phyloP scores from a whole-genome alignment of 2,888 invertebrate genomes.

The Folsomia manolachei region DNA sequence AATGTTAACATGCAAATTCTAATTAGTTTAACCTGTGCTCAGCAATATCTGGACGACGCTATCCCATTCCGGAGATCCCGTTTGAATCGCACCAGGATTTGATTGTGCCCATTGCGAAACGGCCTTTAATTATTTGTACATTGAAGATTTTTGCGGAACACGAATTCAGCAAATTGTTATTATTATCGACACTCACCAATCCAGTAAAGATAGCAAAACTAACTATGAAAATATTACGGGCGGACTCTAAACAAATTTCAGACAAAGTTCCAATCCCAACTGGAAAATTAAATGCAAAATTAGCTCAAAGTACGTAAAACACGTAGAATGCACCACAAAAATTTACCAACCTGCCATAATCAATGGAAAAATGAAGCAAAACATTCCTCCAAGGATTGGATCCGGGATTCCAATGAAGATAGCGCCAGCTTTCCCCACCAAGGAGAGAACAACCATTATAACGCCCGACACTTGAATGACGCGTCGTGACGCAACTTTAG shows the following conservation, averaged over 20 bases:
- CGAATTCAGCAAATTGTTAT: too few relatives aligned
- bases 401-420: constrained; percentile 77
- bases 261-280: constrained; percentile 76
- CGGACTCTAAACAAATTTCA: constrained; percentile 75
- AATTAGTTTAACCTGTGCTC: too few relatives aligned
- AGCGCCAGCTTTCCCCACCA: constrained; percentile 74
- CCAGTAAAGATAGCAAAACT: constrained; percentile 85
- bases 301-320: too few relatives aligned
- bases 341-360: too few relatives aligned
- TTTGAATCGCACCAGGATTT: constrained; percentile 63
- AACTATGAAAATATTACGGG: constrained; percentile 82
- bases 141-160: too few relatives aligned
- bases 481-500: constrained; percentile 76
- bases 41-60: constrained; percentile 70
- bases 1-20: constrained; percentile 50
- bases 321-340: too few relatives aligned
- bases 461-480: constrained; percentile 74
- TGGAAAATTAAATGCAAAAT: too few relatives aligned
- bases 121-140: constrained; percentile 56
- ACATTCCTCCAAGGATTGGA: constrained; percentile 75
- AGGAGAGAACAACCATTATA: constrained; percentile 71
- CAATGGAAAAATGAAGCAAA: constrained; percentile 80
- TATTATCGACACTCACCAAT: too few relatives aligned
- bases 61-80: constrained; percentile 62
- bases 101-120: constrained; percentile 71